Percentiles rank a stretch among this genome's conserved stretches.
Evolutionary conservation across 2,797 vertebrate genomes (phyloP).

Genomic region (Botia kubotai): DNA sequence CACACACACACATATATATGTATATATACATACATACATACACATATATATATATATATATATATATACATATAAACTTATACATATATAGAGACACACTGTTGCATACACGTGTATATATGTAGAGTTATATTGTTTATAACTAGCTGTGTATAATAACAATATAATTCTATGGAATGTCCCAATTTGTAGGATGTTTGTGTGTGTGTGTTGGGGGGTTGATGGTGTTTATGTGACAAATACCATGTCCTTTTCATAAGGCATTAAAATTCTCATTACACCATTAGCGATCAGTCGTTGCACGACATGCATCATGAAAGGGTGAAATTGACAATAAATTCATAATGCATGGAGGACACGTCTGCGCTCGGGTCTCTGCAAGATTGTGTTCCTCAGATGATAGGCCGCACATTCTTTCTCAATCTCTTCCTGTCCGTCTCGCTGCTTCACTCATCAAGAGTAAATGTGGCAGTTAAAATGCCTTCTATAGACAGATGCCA

Average conservation of each 20-base stretch:
- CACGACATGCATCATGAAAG: constrained; percentile 36
- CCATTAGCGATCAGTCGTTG: constrained; percentile 39
- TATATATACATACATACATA: too few relatives aligned
- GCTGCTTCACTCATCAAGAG: not conserved
- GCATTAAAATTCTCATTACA: constrained; percentile 48
- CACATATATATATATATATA: too few relatives aligned
- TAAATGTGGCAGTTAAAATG: constrained; percentile 2
- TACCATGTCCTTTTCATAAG: constrained; percentile 44
- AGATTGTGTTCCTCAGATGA: constrained; percentile 29
- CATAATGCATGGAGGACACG: constrained; percentile 45
- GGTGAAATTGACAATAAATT: constrained; percentile 55
- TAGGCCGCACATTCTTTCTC: constrained; percentile 9
- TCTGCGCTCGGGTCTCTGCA: constrained; percentile 18
- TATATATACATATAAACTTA: not conserved
- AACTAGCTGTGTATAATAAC: too few relatives aligned
- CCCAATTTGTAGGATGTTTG: not conserved
- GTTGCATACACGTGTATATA: not conserved
- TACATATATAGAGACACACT: too few relatives aligned
- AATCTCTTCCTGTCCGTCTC: not conserved
- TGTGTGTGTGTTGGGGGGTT: constrained; percentile 10
- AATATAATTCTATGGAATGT: too few relatives aligned
- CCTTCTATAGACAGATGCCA: not conserved
- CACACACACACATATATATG: too few relatives aligned
- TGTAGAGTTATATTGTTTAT: too few relatives aligned
- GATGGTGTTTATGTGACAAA: constrained; percentile 40